Percentiles rank a stretch among this genome's conserved stretches.
These are phyloP conservation scores for Colinus virginianus DNA, from an alignment of 2,113 vertebrate genomes.

Conservation along the genomic window DNA sequence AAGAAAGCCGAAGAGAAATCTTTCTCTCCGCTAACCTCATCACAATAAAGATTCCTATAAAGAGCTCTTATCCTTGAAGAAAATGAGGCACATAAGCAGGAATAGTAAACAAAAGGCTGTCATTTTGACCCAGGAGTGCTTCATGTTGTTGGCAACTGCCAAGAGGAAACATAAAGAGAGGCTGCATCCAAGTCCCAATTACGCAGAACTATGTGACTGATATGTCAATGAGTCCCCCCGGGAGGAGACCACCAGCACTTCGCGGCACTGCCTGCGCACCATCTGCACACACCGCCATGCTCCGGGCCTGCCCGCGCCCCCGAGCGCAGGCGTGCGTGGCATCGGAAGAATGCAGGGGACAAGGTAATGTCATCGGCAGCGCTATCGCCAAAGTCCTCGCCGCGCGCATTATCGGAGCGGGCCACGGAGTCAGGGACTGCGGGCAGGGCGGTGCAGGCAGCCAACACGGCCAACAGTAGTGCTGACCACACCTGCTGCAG, in stretches of 20 bases:
- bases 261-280: slow-evolving; percentile 2
- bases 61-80: slow-evolving; percentile 74
- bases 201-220: slow-evolving; percentile 61
- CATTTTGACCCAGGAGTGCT: slow-evolving; percentile 65
- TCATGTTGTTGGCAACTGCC: slow-evolving; percentile 70
- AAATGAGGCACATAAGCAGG: slow-evolving; percentile 69
- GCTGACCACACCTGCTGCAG: slow-evolving; percentile 82
- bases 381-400: slow-evolving; percentile 30
- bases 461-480: slow-evolving; percentile 27
- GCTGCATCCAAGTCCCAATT: slow-evolving; percentile 67
- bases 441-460: slow-evolving; percentile 39
- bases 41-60: slow-evolving; percentile 68
- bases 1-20: slow-evolving; percentile 60
- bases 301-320: not conserved
- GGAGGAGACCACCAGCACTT: slow-evolving; percentile 71
- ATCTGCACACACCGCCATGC: not conserved
- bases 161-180: slow-evolving; percentile 63
- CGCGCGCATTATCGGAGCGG: slow-evolving; percentile 36
- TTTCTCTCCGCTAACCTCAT: slow-evolving; percentile 60
- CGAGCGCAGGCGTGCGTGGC: slow-evolving; percentile 40
- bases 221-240: slow-evolving; percentile 68
- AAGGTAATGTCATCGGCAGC: slow-evolving; percentile 75
- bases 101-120: slow-evolving; percentile 73
- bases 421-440: slow-evolving; percentile 79
- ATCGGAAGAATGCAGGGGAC: slow-evolving; percentile 69